Conservation (phyloP, 1,140 invertebrate genomes). For the Scaptomyza pallida region DNA sequence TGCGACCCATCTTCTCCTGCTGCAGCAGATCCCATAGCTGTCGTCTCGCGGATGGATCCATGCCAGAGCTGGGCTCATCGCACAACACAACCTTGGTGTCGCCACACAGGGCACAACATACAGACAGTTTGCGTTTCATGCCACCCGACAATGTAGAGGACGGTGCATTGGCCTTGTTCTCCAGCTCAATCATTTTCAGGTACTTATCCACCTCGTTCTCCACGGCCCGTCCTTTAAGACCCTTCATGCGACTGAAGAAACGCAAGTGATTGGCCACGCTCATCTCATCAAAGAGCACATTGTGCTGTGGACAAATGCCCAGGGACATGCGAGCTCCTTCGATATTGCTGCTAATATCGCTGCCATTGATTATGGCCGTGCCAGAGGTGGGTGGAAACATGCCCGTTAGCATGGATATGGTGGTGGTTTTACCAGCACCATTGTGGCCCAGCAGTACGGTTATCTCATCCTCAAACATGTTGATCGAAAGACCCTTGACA, state of each 20-base stretch:
- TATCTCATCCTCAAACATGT: slow-evolving; percentile 88
- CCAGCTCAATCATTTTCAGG: slow-evolving; percentile 88
- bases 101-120: slow-evolving; percentile 90
- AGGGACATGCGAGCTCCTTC: slow-evolving; percentile 88
- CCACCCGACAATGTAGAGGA: slow-evolving; percentile 90
- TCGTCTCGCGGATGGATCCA: slow-evolving; percentile 96
- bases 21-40: slow-evolving; percentile 94
- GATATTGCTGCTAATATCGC: slow-evolving; percentile 87
- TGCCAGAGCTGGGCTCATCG: slow-evolving; percentile 97
- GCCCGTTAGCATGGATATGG: slow-evolving; percentile 93
- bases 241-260: slow-evolving; percentile 93
- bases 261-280: slow-evolving; percentile 95
- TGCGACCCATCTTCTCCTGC: slow-evolving; percentile 86
- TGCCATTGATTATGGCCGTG: slow-evolving; percentile 88
- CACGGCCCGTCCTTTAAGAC: slow-evolving; percentile 86
- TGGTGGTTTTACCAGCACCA: slow-evolving; percentile 89
- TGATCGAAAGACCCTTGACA: slow-evolving; percentile 88
- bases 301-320: slow-evolving; percentile 97
- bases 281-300: slow-evolving; percentile 95
- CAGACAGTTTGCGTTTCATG: slow-evolving; percentile 92
- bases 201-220: slow-evolving; percentile 87
- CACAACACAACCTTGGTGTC: slow-evolving; percentile 90
- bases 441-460: slow-evolving; percentile 92
- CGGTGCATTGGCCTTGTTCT: slow-evolving; percentile 85
- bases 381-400: slow-evolving; percentile 88